Percentiles rank a stretch among this genome's conserved stretches.
These are phyloP conservation scores for Bombus ignitus DNA, from an alignment of 1,140 invertebrate genomes.

Conservation along the genomic window DNA sequence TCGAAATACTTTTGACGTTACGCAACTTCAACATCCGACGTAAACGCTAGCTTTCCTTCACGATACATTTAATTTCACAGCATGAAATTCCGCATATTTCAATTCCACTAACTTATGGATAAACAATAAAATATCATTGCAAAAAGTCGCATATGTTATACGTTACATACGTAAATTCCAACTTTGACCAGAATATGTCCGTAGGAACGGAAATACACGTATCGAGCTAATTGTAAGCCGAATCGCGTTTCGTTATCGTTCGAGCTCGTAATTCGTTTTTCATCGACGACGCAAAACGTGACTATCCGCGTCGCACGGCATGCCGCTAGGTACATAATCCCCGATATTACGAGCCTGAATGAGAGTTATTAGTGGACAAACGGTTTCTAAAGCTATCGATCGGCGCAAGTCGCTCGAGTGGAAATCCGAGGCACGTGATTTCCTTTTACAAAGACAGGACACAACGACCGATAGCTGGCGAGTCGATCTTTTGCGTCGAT, in stretches of 20 bases:
- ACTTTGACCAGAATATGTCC: neutral
- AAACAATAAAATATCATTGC: no score
- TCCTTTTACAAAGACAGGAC: no score
- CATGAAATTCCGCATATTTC: no score
- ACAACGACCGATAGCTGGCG: neutral
- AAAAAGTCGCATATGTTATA: no score
- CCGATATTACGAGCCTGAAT: slow-evolving; percentile 16
- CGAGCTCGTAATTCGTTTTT: neutral
- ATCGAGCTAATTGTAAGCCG: neutral
- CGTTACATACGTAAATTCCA: no score
- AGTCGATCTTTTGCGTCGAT: neutral
- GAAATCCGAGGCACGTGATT: slow-evolving; percentile 30
- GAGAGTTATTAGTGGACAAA: slow-evolving; percentile 35
- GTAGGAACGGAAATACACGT: neutral
- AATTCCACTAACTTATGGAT: no score
- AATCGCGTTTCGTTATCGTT: slow-evolving; percentile 8
- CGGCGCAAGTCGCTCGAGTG: slow-evolving; percentile 21
- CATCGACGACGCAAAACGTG: neutral
- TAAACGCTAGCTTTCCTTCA: no score
- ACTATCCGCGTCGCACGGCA: neutral
- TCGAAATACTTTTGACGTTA: no score
- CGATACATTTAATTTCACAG: no score
- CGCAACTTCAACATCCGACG: no score
- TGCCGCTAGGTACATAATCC: neutral
- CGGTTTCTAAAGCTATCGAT: slow-evolving; percentile 24